These are phyloP conservation scores for Octodon degus DNA, from an alignment of 2,113 vertebrate species.

Conservation along the genomic window DNA sequence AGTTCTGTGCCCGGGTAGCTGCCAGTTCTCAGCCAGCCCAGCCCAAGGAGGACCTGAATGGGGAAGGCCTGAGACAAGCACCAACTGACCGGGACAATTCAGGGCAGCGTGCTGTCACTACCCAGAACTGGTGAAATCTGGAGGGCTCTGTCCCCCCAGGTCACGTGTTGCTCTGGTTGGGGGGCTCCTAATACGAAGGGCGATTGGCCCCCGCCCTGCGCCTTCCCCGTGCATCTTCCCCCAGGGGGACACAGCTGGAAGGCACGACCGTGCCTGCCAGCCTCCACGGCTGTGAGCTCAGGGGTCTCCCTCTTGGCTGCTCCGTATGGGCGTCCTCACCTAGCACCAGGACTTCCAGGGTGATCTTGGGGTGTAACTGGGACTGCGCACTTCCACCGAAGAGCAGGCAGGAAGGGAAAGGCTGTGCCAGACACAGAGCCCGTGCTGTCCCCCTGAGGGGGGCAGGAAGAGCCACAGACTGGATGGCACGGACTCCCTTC, in stretches of 20 bases:
- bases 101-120: too few relatives aligned
- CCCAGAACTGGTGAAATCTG: neutral
- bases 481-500: too few relatives aligned
- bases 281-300: neutral
- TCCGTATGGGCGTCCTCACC: neutral
- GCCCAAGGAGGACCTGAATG: neutral
- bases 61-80: neutral
- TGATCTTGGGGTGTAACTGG: neutral
- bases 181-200: neutral
- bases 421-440: neutral
- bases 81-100: neutral
- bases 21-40: neutral
- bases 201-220: neutral
- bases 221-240: neutral
- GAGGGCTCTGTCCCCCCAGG: neutral
- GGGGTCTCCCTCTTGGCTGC: neutral
- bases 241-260: neutral
- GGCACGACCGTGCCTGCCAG: neutral
- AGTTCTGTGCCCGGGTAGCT: neutral
- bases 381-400: neutral
- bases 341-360: neutral
- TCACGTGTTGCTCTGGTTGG: neutral
- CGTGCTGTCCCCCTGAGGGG: fast-evolving
- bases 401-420: neutral
- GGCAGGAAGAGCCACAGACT: neutral